phyloP scores from a whole-genome alignment of 2,113 vertebrate genomes.

The Sylvicapra grimmia region DNA sequence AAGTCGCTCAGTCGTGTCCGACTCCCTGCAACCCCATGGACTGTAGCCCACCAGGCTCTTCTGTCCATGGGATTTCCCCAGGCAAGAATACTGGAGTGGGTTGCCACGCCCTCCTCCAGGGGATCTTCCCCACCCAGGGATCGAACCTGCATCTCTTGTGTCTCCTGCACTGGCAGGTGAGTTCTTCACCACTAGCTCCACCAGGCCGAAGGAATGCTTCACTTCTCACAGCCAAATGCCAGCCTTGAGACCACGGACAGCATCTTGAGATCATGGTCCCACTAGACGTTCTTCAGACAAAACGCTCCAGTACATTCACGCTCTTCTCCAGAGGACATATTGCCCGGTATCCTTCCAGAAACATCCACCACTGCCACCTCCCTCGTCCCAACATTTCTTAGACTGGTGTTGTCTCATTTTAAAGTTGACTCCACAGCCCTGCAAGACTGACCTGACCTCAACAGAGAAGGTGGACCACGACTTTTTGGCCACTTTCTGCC shows the following conservation, averaged over 20 bases:
- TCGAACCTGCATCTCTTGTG: background rate
- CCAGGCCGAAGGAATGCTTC: background rate
- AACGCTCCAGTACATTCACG: background rate
- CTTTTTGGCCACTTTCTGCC: background rate
- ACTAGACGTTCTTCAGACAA: fast-evolving
- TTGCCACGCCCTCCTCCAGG: background rate
- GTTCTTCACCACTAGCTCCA: background rate
- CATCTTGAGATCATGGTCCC: background rate
- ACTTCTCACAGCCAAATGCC: background rate
- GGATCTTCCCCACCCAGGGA: background rate
- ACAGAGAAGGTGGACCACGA: background rate
- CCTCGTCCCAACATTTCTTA: no score
- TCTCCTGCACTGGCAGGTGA: background rate
- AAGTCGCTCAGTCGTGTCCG: fast-evolving
- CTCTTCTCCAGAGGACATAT: background rate
- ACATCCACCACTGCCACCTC: background rate
- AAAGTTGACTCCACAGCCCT: background rate
- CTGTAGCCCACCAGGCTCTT: background rate
- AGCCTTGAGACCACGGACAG: background rate
- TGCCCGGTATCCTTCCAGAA: background rate
- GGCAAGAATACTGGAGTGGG: background rate
- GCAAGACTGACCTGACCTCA: no score
- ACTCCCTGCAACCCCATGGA: background rate
- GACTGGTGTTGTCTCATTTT: fast-evolving
- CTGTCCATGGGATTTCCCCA: background rate